Evolutionary conservation across 2,113 vertebrate species (phyloP).

Genomic region (Prolemur simus): DNA sequence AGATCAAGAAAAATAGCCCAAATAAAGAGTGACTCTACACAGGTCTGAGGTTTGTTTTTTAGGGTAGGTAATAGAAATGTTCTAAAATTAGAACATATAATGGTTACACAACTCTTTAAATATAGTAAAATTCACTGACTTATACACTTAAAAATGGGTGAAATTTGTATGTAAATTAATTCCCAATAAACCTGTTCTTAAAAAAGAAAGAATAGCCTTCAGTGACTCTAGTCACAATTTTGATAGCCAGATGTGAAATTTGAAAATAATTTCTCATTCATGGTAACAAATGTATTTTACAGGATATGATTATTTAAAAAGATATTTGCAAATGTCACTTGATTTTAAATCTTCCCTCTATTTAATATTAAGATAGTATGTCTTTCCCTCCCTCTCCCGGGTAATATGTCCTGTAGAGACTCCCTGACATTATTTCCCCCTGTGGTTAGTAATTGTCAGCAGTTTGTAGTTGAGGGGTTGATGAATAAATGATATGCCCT

Average conservation of each 20-base stretch:
- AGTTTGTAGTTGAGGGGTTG: neutral
- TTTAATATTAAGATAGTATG: neutral
- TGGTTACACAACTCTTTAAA: neutral
- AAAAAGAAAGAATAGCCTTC: neutral
- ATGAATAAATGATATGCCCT: neutral
- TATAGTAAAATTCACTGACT: constrained; percentile 27
- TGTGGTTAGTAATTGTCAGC: neutral
- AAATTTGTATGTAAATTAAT: constrained; percentile 20
- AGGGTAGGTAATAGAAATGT: neutral
- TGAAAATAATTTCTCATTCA: constrained; percentile 24
- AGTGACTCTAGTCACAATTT: constrained; percentile 7
- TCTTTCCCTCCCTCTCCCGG: neutral
- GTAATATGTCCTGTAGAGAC: neutral
- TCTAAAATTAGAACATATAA: neutral
- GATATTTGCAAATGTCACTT: constrained; percentile 8
- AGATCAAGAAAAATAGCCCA: constrained; percentile 11
- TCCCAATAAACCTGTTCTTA: constrained; percentile 6
- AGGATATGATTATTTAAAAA: constrained; percentile 29
- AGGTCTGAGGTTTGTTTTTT: neutral
- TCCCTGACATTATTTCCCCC: neutral
- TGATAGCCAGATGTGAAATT: constrained; percentile 14
- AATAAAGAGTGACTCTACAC: neutral
- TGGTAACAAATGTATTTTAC: constrained; percentile 1
- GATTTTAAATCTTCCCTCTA: constrained; percentile 12
- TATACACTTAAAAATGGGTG: neutral